Base-by-base conservation (phyloP, 2,888 invertebrate genomes). In the Lottia gigantea region DNA sequence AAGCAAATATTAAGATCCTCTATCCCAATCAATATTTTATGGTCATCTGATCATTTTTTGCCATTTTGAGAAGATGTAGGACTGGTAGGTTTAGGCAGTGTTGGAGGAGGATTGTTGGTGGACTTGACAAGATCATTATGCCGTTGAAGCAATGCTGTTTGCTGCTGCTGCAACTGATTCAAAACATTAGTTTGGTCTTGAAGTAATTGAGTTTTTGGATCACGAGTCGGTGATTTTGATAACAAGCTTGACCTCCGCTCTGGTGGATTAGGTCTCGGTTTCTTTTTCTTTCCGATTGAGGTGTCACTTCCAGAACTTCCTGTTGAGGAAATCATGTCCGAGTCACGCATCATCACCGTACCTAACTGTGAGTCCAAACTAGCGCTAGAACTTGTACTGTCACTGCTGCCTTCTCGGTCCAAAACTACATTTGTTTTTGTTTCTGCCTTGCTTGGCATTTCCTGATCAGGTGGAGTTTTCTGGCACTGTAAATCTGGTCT, bases 261-360 rank as follows among this genome's bases (percentile, higher is more conserved):
- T 8, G 84, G 84, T 14, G 82, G 84, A 16, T 80, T 78, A 45
- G 84, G 84, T 69, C 77, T 80, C 2, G 78, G 75, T 71, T 81
- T 82, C 49, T 76, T 80, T 16, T 26, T 67, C 23, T 64, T 65
- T 4, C 19, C 19, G 16, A 46, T 46, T 6, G 47, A 65, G 15
- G 40, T n/a, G 31, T 61, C 26, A 40, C 62, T 68, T 61, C 69
- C 74, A 45, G 69, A 66, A 31, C 71, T 66, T 40, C 40, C 40
- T 40, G 40, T 40, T 40, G 40, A 40, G 40, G 40, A 40, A 40
- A 40, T 40, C 40, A 40, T 40, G 23, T 74, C 62, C 61, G 72
- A 70, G 12, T 76, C 67, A 64, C 75, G 71, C 55, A 80, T 70
- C 16, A 75, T 72, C 49, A 75, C 79, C 11, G 68, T 71, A 40